These are phyloP conservation scores for Lymantria monacha DNA, from an alignment of 2,888 invertebrate genomes.

Conservation along the genomic window DNA sequence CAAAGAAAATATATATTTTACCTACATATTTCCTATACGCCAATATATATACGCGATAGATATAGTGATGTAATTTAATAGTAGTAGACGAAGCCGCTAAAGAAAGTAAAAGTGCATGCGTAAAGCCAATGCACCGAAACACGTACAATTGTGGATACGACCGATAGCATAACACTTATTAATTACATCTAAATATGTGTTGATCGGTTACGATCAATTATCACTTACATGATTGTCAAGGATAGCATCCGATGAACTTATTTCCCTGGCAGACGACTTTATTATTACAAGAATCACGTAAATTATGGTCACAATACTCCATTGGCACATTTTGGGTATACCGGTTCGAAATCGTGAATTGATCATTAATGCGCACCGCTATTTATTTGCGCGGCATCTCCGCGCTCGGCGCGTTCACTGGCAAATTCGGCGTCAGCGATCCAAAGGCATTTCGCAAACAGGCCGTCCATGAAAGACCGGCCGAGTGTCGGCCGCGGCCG, in stretches of 20 bases:
- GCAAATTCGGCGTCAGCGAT: slow-evolving; percentile 60
- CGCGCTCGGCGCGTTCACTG: slow-evolving; percentile 60
- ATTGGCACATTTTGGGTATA: slow-evolving; percentile 73
- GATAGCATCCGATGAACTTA: slow-evolving; percentile 49
- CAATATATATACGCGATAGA: no score
- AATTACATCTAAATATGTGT: neutral
- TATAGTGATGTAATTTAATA: no score
- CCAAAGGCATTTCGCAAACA: slow-evolving; percentile 74
- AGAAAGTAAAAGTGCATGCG: slow-evolving; percentile 75
- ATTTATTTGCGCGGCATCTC: slow-evolving; percentile 76
- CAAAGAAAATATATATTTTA: no score
- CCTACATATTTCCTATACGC: no score
- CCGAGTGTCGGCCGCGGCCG: slow-evolving; percentile 77
- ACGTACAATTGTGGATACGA: slow-evolving; percentile 31
- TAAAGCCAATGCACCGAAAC: slow-evolving; percentile 58
- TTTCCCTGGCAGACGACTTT: slow-evolving; percentile 52
- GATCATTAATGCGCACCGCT: slow-evolving; percentile 51
- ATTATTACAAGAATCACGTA: slow-evolving; percentile 62
- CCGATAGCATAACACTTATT: slow-evolving; percentile 34
- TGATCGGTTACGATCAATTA: neutral
- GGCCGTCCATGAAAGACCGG: slow-evolving; percentile 57
- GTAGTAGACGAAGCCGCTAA: slow-evolving; percentile 2
- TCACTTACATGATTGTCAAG: slow-evolving; percentile 68
- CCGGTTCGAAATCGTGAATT: slow-evolving; percentile 45
- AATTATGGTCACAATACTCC: slow-evolving; percentile 69